These are phyloP conservation scores for Aphelocoma coerulescens DNA, from an alignment of 2,113 vertebrate genomes.

Conservation along the genomic window DNA sequence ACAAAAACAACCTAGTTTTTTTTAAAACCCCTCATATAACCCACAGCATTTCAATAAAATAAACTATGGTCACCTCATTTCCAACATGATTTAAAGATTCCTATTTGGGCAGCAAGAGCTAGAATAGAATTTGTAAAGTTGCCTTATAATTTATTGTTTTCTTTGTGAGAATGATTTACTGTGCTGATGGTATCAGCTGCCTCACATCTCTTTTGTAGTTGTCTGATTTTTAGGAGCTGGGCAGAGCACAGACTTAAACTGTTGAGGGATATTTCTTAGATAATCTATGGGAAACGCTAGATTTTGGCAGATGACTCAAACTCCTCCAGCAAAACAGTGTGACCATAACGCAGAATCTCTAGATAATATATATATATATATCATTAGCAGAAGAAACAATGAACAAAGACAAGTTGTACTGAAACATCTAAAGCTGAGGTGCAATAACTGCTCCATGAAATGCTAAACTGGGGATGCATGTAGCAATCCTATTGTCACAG, in stretches of 20 bases:
- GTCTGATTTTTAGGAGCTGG: background rate
- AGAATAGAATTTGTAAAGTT: background rate
- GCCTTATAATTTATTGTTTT: background rate
- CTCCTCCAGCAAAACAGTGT: background rate
- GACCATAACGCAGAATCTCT: background rate
- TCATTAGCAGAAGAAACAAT: background rate
- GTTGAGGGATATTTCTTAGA: background rate
- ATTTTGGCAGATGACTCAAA: background rate
- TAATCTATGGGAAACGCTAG: background rate
- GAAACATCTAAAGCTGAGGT: background rate
- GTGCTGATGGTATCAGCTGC: background rate
- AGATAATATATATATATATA: too few species aligned
- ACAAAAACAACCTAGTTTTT: background rate
- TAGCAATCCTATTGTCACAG: background rate
- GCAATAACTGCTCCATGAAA: background rate
- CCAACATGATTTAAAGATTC: background rate
- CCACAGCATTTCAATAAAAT: background rate
- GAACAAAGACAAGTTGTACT: background rate
- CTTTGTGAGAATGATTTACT: background rate
- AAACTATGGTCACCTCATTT: background rate
- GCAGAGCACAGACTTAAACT: background rate
- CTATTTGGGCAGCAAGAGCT: background rate
- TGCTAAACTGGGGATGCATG: background rate
- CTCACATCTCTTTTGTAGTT: background rate
- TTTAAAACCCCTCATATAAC: background rate